Evolutionary conservation across 2,888 invertebrate species (phyloP), one percentile per base, ranked within the genome.

Genomic region (Trichopoda pennipes): DNA sequence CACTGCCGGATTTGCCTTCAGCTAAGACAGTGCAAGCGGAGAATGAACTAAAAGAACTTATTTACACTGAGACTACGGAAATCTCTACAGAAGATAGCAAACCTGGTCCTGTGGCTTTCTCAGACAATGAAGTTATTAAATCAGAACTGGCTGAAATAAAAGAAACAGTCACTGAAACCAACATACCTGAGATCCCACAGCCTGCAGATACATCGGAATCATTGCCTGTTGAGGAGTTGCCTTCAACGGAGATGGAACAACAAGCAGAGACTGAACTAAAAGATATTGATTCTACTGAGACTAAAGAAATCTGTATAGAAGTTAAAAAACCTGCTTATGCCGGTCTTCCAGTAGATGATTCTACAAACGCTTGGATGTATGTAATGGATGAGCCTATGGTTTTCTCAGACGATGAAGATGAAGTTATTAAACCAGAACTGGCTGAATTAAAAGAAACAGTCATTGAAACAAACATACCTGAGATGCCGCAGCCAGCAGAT

Each of bases 51-150:
- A 38, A 38, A 12, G 12, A 10, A 38, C 10, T 12, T 6, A 28
- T 1, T 4, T 28, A 6, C 8, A 6, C 28, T 28, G 28, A 28
- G 0, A 6, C 8, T 4, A 28, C 4, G 12, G 38, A 38, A 7
- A 1, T 12, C 12, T 12, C 38, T 12, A 38, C 10, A 12, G 55
- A 69, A 51, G 51, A 58, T 4, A 72, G 19, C 35, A 76, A 83
- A 51, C 44, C 69, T 3, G 76, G 60, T 86, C 88, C 89, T 14
- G 88, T 90, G 84, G 84, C 84, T 9, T 87, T 91, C 73, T 88
- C 90, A 38, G 38, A 38, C 2, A 90, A 90, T 60, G 90, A 84
- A 38, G 12, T 3, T 2, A 7, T 2, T 38, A 38, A 38, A 38
- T 1, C 3, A 10, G 38, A 38, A 38, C 12, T 12, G 12, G 12